Evolutionary conservation across 2,113 vertebrate species (phyloP), one percentile per base, ranked within the genome.

Genomic region (Peromyscus leucopus): DNA sequence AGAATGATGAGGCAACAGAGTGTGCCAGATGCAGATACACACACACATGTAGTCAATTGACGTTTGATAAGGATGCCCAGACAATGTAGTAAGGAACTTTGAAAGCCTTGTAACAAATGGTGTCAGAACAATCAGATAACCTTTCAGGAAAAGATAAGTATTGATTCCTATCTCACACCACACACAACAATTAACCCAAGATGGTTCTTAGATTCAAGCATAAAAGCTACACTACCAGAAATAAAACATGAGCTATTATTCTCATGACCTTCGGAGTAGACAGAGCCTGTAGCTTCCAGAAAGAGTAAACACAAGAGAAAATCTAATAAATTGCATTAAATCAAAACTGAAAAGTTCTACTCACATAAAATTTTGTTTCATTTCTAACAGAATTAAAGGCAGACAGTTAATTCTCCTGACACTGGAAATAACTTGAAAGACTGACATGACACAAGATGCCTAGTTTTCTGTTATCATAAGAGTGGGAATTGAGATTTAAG

Each of bases 401-500:
- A 7, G 15, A 74, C 12, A 51, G 21, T 11, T 19, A 24, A 90
- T 76, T 85, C 33, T 28, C 89, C 51, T 85, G 51, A 93, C 26
- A 91, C 13, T n/a, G 7, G 57, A 5, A 42, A 59, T 33, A 82
- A 90, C 95, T 2, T 51, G 83, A 75, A 39, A 89, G 42, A 89
- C 5, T 90, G 3, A 22, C 61, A 69, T 91, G 57, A 92, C 7
- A 86, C 22, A 65, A 48, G 13, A 80, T 95, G 16, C 67, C 93
- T 42, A 74, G 24, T 48, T 89, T 96, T 95, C 33, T 91, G 57
- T 88, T 69, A 75, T 93, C 89, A 87, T 57, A 96, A 36, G 84
- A 93, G 48, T 48, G 31, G 75, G 69, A 93, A 92, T 90, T 93
- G 90, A 92, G 57, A 93, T 75, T 95, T 96, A 89, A 84, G 39